phyloP scores from a whole-genome alignment of 2,888 invertebrate genomes.

The Steinernema hermaphroditum region DNA sequence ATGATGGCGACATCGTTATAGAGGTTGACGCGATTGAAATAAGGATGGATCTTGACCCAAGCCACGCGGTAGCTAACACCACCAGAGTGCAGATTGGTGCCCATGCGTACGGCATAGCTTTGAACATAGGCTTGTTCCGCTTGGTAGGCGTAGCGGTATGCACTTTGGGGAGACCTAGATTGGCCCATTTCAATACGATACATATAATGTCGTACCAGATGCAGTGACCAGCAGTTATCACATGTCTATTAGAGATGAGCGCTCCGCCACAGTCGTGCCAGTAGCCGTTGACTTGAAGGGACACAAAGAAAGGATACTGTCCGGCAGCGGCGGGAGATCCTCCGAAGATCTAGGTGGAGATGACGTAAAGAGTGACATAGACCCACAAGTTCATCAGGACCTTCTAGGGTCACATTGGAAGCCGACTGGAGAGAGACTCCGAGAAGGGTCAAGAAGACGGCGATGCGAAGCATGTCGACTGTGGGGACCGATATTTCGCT shows the following conservation, averaged over 20 bases:
- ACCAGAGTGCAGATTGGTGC: background rate
- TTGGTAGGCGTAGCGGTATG: background rate
- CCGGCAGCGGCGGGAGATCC: constrained; percentile 2
- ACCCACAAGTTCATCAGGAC: background rate
- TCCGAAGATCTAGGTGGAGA: constrained; percentile 6
- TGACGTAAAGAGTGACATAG: background rate
- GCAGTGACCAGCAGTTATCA: constrained; percentile 35
- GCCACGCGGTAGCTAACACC: background rate
- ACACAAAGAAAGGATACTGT: constrained; percentile 13
- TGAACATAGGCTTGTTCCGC: constrained; percentile 16
- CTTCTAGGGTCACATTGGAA: background rate
- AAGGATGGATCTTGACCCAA: constrained; percentile 1
- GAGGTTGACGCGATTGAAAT: constrained; percentile 21
- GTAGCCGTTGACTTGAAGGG: background rate
- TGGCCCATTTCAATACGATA: no score
- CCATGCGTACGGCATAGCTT: background rate
- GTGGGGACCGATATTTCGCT: background rate
- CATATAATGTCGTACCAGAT: background rate
- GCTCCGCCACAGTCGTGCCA: constrained; percentile 27
- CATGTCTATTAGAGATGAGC: constrained; percentile 24
- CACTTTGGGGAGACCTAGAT: background rate
- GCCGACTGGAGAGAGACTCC: background rate
- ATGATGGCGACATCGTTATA: constrained; percentile 33
- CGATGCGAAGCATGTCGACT: background rate
- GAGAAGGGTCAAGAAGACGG: background rate